Evolutionary conservation across 2,113 vertebrate genomes (phyloP), one percentile per base, ranked within the genome.

Genomic region (Toxotes chatareus): DNA sequence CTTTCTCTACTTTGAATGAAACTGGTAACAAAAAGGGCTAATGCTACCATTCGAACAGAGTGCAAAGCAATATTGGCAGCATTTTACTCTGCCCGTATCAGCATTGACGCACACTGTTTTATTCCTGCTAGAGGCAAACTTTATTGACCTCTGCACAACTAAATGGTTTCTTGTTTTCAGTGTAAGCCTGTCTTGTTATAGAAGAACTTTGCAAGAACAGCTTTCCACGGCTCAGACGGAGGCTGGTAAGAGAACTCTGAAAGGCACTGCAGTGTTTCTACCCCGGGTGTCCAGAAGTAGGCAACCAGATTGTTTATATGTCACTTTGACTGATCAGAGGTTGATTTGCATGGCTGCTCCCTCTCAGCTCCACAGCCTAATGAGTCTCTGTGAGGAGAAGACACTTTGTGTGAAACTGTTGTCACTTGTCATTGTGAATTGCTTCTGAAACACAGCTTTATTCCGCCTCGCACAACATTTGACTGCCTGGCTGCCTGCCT

Each of bases 361-460:
- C 12, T 64, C 80, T 76, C 71, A 68, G 60, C 62, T 51, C 23
- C 80, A 42, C 63, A 76, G 34, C 34, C 76, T 92, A 92, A 92
- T 89, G 88, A 89, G 79, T 68, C 75, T 79, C 80, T 84, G 84
- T 74, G 72, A 79, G 56, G 75, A 82, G 80, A 73, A 82, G 76
- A 74, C 80, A 76, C 75, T 83, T 85, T 93, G 72, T 89, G 84
- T 85, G 76, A 91, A 89, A 88, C 85, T 87, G 90, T 88, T 86
- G 90, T 89, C 86, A 90, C 91, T 93, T 83, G 88, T 92, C 89
- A 88, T 76, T 80, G 85, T 83, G 84, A 90, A 87, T 89, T 76
- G 77, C 86, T 67, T 85, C 66, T 78, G 76, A 89, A 89, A 88
- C 76, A 73, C 84, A 76, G 68, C 83, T 86, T 80, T 65, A 78